These are phyloP conservation scores for Gryon sp. DNA, from an alignment of 1,140 invertebrate genomes.

Conservation along the genomic window DNA sequence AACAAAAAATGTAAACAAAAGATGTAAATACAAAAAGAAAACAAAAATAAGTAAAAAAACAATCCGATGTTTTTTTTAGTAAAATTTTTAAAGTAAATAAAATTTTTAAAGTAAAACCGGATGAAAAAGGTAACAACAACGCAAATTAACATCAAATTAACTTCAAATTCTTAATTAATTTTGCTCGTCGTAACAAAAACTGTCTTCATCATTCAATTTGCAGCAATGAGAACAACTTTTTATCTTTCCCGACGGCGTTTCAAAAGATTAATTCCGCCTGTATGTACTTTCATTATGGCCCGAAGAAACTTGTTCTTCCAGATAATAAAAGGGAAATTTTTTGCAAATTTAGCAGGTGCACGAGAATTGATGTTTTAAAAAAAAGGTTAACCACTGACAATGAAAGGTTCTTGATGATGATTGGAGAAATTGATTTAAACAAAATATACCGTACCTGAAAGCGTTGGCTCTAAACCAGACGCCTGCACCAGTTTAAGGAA, in stretches of 20 bases:
- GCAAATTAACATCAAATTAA: too few species aligned
- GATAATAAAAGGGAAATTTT: conserved; percentile 3
- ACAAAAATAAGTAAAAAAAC: too few species aligned
- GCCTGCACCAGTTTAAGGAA: conserved; percentile 88
- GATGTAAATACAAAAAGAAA: too few species aligned
- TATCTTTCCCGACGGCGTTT: background rate
- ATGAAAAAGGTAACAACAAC: too few species aligned
- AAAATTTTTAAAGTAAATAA: background rate
- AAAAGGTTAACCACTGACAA: too few species aligned
- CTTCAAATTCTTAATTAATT: too few species aligned
- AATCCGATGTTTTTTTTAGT: too few species aligned
- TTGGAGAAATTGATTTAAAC: conserved; percentile 1
- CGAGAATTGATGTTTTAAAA: background rate
- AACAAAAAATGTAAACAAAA: too few species aligned
- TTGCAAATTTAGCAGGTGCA: background rate
- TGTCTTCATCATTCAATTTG: background rate
- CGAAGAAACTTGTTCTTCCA: background rate
- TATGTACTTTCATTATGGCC: conserved; percentile 22
- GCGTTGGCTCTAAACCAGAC: conserved; percentile 86
- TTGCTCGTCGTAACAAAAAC: too few species aligned
- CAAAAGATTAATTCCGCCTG: background rate
- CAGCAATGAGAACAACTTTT: background rate
- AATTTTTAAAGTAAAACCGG: too few species aligned
- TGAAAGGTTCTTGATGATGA: too few species aligned
- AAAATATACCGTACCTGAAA: conserved; percentile 81